Base-by-base conservation (phyloP, 2,888 invertebrate genomes). In the Hybos culiciformis region DNA sequence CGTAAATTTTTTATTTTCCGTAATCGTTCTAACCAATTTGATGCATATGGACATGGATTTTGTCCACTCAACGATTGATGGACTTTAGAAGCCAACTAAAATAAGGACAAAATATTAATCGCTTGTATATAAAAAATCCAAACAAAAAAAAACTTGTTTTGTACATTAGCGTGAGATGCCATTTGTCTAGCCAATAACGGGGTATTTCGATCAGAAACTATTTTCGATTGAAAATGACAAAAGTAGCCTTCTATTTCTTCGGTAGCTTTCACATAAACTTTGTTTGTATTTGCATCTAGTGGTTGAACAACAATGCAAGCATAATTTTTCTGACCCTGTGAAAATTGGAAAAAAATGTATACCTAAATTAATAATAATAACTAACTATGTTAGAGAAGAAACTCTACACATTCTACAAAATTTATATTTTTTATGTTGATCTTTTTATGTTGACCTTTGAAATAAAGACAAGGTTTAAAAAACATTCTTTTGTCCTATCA, bases 261-360 rank as follows among this genome's bases (percentile, higher is more conserved):
- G 60, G 85, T 82, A 32, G 80, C 81, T 68, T 83, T 82, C 5
- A 93, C 78, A 41, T 77, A 77, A 31, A 94, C 83, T 58, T 83
- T 80, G 71, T 87, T 88, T 50, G 83, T 83, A 53, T 81, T 83
- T 58, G 85, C 80, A 68, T 87, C 88, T 56, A 85, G 69, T 4
- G 94, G 94, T 63, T 88, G 83, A 53, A 96, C 85, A 47, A 93
- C 80, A 53, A 96, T 85, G 55, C 86, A 84, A 48, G 91, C 92
- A 63, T 88, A 85, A 68, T 88, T 90, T 60, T 92, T 85, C 69
- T 94, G 92, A 14, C 91, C 87, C 90, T 91, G 65, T 4, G 49
- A 67, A 6, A 14, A 37, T 24, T 18, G 21, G 37, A 41, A 29
- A 17, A 24, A 33, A 15, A n/a, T n/a, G n/a, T n/a, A n/a, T n/a